Percentiles rank a stretch among this genome's conserved stretches.
phyloP scores from a whole-genome alignment of 1,140 invertebrate species.

The Linepithema humile region DNA sequence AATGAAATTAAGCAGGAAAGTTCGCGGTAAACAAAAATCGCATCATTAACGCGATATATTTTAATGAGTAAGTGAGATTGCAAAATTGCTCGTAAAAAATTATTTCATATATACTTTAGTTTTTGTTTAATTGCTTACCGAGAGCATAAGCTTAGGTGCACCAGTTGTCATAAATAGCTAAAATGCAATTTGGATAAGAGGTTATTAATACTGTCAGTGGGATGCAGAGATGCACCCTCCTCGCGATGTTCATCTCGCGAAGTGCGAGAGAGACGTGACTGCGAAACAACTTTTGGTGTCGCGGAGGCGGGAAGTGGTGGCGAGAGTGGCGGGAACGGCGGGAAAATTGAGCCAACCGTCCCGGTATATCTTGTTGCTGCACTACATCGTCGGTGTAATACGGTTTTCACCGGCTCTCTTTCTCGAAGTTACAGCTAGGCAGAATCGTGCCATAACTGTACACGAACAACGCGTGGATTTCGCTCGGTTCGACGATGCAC shows the following conservation, averaged over 20 bases:
- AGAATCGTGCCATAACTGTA: constrained; percentile 56
- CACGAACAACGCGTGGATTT: constrained; percentile 42
- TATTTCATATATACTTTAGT: not conserved
- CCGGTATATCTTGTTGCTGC: constrained; percentile 21
- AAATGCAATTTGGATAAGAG: not conserved
- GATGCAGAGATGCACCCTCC: not conserved
- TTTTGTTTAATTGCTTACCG: too few species aligned
- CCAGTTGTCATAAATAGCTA: not conserved
- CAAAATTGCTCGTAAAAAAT: not conserved
- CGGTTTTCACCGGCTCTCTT: constrained; percentile 48
- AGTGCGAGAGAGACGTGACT: constrained; percentile 16
- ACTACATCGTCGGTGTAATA: constrained; percentile 39
- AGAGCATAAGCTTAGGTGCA: too few species aligned
- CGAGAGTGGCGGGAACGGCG: constrained; percentile 38
- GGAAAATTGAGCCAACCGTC: constrained; percentile 53
- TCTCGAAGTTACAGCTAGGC: constrained; percentile 41
- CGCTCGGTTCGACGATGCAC: constrained; percentile 17
- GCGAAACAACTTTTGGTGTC: constrained; percentile 57
- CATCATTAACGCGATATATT: too few species aligned
- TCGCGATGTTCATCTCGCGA: not conserved
- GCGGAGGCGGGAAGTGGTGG: constrained; percentile 28
- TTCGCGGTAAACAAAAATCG: not conserved
- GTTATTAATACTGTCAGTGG: not conserved
- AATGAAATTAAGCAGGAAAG: not conserved
- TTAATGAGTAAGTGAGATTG: too few species aligned